These are phyloP conservation scores for Montipora capricornis DNA, from an alignment of 64 coral and sea anemone species.

Conservation along the genomic window DNA sequence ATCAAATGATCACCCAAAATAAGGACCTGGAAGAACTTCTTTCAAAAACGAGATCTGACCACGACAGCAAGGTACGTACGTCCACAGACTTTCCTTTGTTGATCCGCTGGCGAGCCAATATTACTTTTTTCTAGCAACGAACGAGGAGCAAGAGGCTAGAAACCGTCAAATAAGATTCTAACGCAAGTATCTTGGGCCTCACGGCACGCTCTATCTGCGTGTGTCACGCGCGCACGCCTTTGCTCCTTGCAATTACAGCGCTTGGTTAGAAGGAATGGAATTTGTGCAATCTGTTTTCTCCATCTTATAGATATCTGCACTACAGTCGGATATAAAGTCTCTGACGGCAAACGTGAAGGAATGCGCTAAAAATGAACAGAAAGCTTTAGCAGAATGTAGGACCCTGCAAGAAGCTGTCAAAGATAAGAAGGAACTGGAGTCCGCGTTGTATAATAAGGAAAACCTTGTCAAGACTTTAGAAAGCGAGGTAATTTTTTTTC, in stretches of 20 bases:
- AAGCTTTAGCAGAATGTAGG: slow-evolving; percentile 35
- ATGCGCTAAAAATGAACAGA: slow-evolving; percentile 46
- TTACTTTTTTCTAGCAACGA: too few species aligned
- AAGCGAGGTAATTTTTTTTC: slow-evolving; percentile 55
- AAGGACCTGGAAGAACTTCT: slow-evolving; percentile 79
- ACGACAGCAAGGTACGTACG: slow-evolving; percentile 73
- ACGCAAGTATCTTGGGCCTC: too few species aligned
- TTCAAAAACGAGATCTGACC: slow-evolving; percentile 71
- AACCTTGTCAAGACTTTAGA: slow-evolving; percentile 56
- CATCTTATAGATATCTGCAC: slow-evolving; percentile 58
- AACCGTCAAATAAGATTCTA: too few species aligned
- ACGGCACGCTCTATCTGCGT: too few species aligned
- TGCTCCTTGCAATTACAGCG: too few species aligned
- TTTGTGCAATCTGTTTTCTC: not conserved
- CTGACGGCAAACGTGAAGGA: slow-evolving; percentile 47
- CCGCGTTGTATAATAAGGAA: slow-evolving; percentile 40
- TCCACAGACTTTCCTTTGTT: not conserved
- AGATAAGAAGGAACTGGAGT: slow-evolving; percentile 15
- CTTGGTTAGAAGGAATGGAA: too few species aligned
- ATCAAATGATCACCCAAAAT: slow-evolving; percentile 82
- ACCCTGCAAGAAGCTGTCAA: slow-evolving; percentile 57
- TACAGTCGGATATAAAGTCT: slow-evolving; percentile 82
- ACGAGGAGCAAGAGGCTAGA: too few species aligned
- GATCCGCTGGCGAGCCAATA: not conserved
- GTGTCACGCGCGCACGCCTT: too few species aligned